Percentiles rank a stretch among this genome's conserved stretches.
Conservation (phyloP, 2,888 invertebrate genomes). For the Mechanitis messenoides region DNA sequence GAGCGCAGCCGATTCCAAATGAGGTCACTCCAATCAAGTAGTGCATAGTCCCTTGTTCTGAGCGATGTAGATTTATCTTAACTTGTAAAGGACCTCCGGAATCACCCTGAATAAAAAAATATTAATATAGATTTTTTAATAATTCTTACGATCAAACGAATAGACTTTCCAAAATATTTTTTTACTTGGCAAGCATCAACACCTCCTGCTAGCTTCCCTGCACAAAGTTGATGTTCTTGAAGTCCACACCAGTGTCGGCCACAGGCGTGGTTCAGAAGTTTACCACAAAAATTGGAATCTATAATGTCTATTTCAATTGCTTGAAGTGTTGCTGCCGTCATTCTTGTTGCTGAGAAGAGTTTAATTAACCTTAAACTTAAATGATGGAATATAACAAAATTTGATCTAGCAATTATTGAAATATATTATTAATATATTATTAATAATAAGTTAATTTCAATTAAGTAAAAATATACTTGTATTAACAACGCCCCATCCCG, state of each 20-base stretch:
- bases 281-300: constrained; percentile 28
- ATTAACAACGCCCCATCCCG: constrained; percentile 19
- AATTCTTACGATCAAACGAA: too few relatives aligned
- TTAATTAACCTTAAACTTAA: too few relatives aligned
- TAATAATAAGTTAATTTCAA: too few relatives aligned
- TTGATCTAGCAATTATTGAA: too few relatives aligned
- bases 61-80: constrained; percentile 30
- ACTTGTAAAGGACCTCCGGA: constrained; percentile 82
- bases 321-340: constrained; percentile 28
- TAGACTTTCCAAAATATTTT: too few relatives aligned
- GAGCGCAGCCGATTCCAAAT: constrained; percentile 27
- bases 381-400: too few relatives aligned
- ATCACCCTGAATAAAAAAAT: constrained; percentile 76
- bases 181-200: constrained; percentile 48
- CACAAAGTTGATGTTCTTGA: constrained; percentile 29
- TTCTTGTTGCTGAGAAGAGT: constrained; percentile 13
- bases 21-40: constrained; percentile 41
- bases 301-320: constrained; percentile 36
- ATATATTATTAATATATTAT: too few relatives aligned
- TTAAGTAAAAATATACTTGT: constrained; percentile 25
- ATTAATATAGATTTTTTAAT: neutral
- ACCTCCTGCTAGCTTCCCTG: constrained; percentile 32
- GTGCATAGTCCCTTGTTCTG: constrained; percentile 27
- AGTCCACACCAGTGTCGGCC: constrained; percentile 35
- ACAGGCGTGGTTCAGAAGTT: constrained; percentile 26